phyloP scores from a whole-genome alignment of 2,888 invertebrate species.

The Synergus umbraculus region DNA sequence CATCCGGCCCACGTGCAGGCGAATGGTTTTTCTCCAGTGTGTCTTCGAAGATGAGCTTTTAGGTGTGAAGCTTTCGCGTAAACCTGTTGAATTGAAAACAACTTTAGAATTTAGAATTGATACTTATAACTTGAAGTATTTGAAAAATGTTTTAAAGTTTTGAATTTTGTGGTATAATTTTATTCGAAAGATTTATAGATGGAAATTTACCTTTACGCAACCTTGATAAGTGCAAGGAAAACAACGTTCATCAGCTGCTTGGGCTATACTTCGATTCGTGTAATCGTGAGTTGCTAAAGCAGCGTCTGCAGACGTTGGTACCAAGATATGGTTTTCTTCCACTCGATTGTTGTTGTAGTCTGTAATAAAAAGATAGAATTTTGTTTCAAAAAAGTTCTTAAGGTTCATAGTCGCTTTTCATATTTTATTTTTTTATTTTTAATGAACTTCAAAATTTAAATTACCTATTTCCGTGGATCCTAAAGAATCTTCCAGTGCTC shows the following conservation, averaged over 20 bases:
- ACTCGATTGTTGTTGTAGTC: conserved; percentile 73
- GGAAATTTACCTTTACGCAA: conserved; percentile 70
- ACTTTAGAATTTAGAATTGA: neutral
- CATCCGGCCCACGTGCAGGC: conserved; percentile 88
- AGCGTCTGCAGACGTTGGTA: conserved; percentile 68
- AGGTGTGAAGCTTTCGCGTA: conserved; percentile 95
- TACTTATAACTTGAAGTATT: neutral
- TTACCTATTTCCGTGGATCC: conserved; percentile 41
- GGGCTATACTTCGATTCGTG: conserved; percentile 71
- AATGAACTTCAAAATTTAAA: neutral
- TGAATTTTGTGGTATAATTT: neutral
- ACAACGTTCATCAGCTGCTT: conserved; percentile 72
- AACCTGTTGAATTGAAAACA: conserved; percentile 80
- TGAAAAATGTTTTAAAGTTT: neutral
- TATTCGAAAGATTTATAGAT: neutral
- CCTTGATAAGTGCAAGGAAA: conserved; percentile 76
- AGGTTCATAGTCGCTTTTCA: neutral
- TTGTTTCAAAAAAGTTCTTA: neutral
- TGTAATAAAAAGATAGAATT: conserved; percentile 48
- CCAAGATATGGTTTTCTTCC: conserved; percentile 63
- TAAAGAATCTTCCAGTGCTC: conserved; percentile 67
- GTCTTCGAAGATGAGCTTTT: conserved; percentile 91
- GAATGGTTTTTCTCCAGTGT: conserved; percentile 89
- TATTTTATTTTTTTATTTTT: neutral
- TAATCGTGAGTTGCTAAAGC: conserved; percentile 77